Conservation (phyloP, 2,888 invertebrate genomes). For the Ischnus inquisitorius region DNA sequence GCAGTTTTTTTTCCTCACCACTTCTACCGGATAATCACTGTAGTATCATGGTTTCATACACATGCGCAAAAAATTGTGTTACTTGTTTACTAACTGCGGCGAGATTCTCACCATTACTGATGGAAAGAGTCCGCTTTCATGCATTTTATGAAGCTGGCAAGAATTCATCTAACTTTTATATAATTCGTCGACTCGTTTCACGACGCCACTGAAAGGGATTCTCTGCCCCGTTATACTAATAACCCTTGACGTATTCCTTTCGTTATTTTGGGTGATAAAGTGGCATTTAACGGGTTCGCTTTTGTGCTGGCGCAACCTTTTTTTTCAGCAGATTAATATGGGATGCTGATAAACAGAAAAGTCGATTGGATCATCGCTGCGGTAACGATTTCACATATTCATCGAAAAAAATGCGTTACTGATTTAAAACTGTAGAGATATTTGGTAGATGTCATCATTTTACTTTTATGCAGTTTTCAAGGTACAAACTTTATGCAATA, state of each 20-base stretch:
- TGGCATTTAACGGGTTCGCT: neutral
- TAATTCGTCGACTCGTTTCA: constrained; percentile 34
- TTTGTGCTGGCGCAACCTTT: too few relatives aligned
- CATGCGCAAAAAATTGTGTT: neutral
- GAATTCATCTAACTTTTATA: neutral
- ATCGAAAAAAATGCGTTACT: too few relatives aligned
- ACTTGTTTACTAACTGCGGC: neutral
- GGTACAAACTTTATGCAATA: too few relatives aligned
- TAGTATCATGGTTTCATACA: constrained; percentile 6
- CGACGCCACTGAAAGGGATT: neutral
- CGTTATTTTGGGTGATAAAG: neutral
- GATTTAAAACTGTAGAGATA: too few relatives aligned
- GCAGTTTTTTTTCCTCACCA: neutral
- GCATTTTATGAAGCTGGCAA: neutral
- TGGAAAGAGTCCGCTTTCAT: neutral
- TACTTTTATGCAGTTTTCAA: too few relatives aligned
- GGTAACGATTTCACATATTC: too few relatives aligned
- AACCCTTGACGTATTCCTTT: neutral
- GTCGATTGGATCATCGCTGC: too few relatives aligned
- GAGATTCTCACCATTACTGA: neutral
- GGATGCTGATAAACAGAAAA: too few relatives aligned
- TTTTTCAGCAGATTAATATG: too few relatives aligned
- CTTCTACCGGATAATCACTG: neutral
- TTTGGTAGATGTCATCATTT: too few relatives aligned
- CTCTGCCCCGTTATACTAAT: neutral